These are phyloP conservation scores for Leptobrachium leishanense DNA, from an alignment of 2,113 vertebrate species.

Conservation along the genomic window DNA sequence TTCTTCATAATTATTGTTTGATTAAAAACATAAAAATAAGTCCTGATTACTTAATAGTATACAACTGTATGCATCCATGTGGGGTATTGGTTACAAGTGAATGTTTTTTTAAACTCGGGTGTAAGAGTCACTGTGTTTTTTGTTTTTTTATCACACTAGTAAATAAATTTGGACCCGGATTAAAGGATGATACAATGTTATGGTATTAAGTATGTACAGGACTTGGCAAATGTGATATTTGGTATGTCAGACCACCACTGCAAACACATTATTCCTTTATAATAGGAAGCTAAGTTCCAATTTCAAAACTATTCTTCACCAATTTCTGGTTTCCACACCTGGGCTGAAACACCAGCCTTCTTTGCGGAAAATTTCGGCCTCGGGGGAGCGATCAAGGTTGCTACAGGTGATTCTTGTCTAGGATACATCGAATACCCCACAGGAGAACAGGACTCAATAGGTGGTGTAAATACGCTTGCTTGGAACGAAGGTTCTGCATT, in stretches of 20 bases:
- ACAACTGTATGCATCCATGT: conserved; percentile 41
- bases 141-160: conserved; percentile 53
- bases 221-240: conserved; percentile 49
- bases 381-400: conserved; percentile 71
- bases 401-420: conserved; percentile 71
- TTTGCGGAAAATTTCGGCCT: conserved; percentile 95
- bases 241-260: conserved; percentile 56
- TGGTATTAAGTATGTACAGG: conserved; percentile 57
- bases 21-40: conserved; percentile 58
- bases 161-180: conserved; percentile 68
- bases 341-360: conserved; percentile 81
- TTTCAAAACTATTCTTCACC: conserved; percentile 73
- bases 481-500: conserved; percentile 73
- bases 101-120: conserved; percentile 1
- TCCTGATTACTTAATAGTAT: conserved; percentile 59
- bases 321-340: conserved; percentile 91
- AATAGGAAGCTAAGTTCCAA: conserved; percentile 60
- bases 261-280: conserved; percentile 63
- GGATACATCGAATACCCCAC: conserved; percentile 69
- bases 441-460: conserved; percentile 64
- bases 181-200: conserved; percentile 60
- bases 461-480: conserved; percentile 61
- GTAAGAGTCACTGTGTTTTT: conserved; percentile 40
- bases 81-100: conserved; percentile 34
- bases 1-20: conserved; percentile 49